Evolutionary conservation across 2,113 vertebrate species (phyloP), one percentile per base, ranked within the genome.

Genomic region (Dasyornis broadbenti): DNA sequence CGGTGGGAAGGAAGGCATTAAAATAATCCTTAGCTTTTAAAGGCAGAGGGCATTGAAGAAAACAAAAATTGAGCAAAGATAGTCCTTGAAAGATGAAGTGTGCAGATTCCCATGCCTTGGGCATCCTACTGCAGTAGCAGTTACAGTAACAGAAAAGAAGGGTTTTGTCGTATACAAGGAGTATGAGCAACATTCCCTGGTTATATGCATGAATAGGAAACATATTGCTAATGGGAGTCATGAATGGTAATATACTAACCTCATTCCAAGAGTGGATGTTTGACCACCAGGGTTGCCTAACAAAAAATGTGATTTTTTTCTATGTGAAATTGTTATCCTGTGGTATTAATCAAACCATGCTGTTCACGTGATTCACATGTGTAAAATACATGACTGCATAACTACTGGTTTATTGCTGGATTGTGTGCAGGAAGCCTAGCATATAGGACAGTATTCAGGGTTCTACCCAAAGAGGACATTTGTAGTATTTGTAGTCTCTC

Each of bases 1-100:
- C 90, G 18, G 42, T 95, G 81, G 93, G 93, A 93, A 78, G 57
- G 82, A 93, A 94, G 56, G 28, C 61, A 91, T 96, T 96, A 95
- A 89, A 86, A 94, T 88, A 94, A 92, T 94, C 42, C 90, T 76
- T 86, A 86, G 90, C 83, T 91, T 95, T 96, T 90, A 94, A 88
- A 91, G 57, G 39, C 76, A 89, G 77, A 59, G 47, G 64, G 54
- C 82, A 92, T 42, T 73, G 87, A 91, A 93, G 72, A 82, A 91
- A 93, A 94, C 44, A 86, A 92, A 92, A 96, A 92, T 35, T 63
- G 72, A 92, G 88, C 63, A 92, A 89, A 90, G 80, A 63, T 88
- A 93, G 86, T 82, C 64, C 69, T 95, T 78, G 82, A 92, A 90
- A 92, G 82, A 90, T 93, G 76, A 95, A 94, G 57, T 79, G 82